phyloP scores from a whole-genome alignment of 2,888 invertebrate species.

The Tipula unca region DNA sequence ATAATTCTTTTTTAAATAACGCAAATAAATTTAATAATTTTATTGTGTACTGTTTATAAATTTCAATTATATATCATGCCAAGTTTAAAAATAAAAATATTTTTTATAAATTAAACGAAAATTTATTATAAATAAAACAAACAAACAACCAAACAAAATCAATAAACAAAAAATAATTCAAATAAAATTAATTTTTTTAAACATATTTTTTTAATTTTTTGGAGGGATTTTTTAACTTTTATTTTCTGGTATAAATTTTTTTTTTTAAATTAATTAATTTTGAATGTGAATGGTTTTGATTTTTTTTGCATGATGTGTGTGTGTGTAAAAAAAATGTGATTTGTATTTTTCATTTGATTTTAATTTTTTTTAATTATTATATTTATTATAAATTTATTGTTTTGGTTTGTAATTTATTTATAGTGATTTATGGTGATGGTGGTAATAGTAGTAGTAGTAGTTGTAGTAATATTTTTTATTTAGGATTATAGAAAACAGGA shows the following conservation, averaged over 20 bases:
- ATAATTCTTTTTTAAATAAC: not conserved
- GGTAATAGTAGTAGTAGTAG: not conserved
- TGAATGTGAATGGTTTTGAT: not conserved
- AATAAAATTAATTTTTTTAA: slow-evolving; percentile 1
- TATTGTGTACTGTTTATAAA: slow-evolving; percentile 16
- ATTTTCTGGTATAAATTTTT: not conserved
- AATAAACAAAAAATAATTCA: not conserved
- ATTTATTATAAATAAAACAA: not conserved
- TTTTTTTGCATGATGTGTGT: not conserved
- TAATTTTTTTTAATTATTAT: not conserved
- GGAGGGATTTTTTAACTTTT: not conserved
- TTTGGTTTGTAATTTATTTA: slow-evolving; percentile 14
- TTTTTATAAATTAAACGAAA: not conserved
- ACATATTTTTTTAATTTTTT: not conserved
- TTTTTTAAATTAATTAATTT: not conserved
- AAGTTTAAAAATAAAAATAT: not conserved
- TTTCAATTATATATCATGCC: not conserved
- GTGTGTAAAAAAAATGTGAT: not conserved
- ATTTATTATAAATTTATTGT: not conserved
- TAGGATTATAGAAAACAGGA: slow-evolving; percentile 39
- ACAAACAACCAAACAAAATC: slow-evolving; percentile 8
- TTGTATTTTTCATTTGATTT: not conserved
- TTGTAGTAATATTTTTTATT: slow-evolving; percentile 18
- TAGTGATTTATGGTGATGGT: slow-evolving; percentile 14
- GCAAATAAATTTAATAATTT: slow-evolving; percentile 15